Percentiles rank a stretch among this genome's conserved stretches.
These are phyloP conservation scores for Dugesia japonica DNA, from an alignment of 2,888 invertebrate species.

Conservation along the genomic window DNA sequence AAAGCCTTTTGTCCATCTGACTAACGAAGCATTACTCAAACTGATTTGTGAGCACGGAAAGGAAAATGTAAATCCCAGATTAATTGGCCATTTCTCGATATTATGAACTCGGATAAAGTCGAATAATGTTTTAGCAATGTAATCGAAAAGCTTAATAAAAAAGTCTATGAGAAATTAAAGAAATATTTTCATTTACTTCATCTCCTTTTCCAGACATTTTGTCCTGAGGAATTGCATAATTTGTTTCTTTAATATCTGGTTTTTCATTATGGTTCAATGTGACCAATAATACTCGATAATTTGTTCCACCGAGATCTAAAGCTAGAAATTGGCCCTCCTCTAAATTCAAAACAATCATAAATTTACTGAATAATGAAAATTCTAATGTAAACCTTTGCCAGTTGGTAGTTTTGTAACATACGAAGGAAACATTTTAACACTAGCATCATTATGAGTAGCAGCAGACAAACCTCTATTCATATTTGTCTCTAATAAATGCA, in stretches of 20 bases:
- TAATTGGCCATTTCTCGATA: constrained; percentile 49
- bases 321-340: constrained; percentile 36
- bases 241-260: constrained; percentile 27
- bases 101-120: constrained; percentile 31
- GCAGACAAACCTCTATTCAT: constrained; percentile 24
- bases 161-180: not conserved
- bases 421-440: constrained; percentile 34
- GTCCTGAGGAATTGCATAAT: constrained; percentile 33
- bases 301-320: constrained; percentile 37
- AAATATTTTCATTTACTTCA: constrained; percentile 26
- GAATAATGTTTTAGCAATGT: constrained; percentile 35
- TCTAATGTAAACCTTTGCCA: constrained; percentile 30
- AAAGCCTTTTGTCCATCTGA: constrained; percentile 89
- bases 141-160: constrained; percentile 34
- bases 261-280: not conserved
- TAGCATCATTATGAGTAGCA: not conserved
- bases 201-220: constrained; percentile 34
- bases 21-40: constrained; percentile 67
- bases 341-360: not conserved
- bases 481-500: not conserved
- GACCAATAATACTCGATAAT: constrained; percentile 36
- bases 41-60: constrained; percentile 75
- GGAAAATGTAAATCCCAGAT: constrained; percentile 81
- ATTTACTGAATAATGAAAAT: too few relatives aligned
- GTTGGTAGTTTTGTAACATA: constrained; percentile 33